Base-by-base conservation (phyloP, 2,113 vertebrate genomes). In the Grantiella picta region DNA sequence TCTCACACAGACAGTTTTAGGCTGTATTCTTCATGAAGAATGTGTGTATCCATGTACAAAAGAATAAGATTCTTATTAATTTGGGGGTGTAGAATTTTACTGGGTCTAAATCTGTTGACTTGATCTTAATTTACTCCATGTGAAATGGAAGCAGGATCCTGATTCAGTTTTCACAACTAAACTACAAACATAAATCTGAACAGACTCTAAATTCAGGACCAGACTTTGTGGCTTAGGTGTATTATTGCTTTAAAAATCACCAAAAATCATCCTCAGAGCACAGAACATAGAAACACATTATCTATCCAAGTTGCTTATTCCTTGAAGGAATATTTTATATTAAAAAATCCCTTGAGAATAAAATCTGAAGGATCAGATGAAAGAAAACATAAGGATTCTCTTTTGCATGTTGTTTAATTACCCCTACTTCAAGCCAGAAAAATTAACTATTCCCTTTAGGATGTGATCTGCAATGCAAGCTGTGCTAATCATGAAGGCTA, bases 331-430 rank as follows among this genome's bases (percentile, higher is more conserved):
- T 54, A 52, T 76, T 82, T 78, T 78, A 20, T 52, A 59, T 52
- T 49, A 77, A 94, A 69, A 70, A 82, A 64, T 49, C 38, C 52
- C 31, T 63, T 86, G 21, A 63, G 54, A 90, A 86, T 64, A 82
- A 90, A 88, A 87, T 79, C n/a, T 60, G 45, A 35, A 86, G 56
- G 47, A 72, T 20, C 2, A 5, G 75, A 45, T 71, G 35, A n/a
- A 76, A 86, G 28, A 89, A 93, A 85, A 47, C 16, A 47, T 50
- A 56, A 65, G 12, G 42, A 73, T 80, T 69, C 22, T 85, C 31
- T 92, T 91, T 72, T 59, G 36, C 23, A 11, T 88, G 33, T 53
- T 81, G n/a, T 85, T 80, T 90, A 95, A 88, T 90, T 95, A 92
- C 35, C 17, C 15, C 29, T 76, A 50, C 63, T 95, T 94, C 54